Conservation (phyloP, 2,113 vertebrate species). For the Eulemur rufifrons region DNA sequence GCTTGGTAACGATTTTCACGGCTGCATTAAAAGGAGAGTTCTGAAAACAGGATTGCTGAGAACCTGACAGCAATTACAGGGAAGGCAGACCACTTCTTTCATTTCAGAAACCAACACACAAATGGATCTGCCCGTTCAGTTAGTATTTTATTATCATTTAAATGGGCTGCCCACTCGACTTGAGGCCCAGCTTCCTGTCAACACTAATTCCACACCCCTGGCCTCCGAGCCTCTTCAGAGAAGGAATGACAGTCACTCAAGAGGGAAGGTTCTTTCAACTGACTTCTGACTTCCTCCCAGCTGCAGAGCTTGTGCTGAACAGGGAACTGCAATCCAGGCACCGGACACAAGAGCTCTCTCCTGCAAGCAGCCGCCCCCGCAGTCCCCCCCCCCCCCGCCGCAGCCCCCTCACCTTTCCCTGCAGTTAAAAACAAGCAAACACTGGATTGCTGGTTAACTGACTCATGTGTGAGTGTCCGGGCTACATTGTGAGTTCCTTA, state of each 20-base stretch:
- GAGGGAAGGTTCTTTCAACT: not conserved
- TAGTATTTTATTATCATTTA: not conserved
- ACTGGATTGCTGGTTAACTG: accelerated
- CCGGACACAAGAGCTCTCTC: accelerated
- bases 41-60: constrained; percentile 65
- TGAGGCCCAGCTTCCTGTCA: not conserved
- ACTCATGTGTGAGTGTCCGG: accelerated
- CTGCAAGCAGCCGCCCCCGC: not conserved
- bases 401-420: accelerated
- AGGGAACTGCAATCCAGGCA: accelerated
- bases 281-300: not conserved
- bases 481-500: accelerated
- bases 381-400: no score
- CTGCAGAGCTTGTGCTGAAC: not conserved
- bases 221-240: not conserved
- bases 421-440: accelerated
- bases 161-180: accelerated
- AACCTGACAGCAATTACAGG: constrained; percentile 60
- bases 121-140: constrained; percentile 22
- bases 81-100: constrained; percentile 33
- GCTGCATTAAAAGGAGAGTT: constrained; percentile 28
- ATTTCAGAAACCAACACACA: constrained; percentile 31
- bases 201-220: not conserved
- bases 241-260: not conserved
- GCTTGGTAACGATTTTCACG: constrained; percentile 76